These are phyloP conservation scores for Lymantria monacha DNA, from an alignment of 2,888 invertebrate species.

Conservation along the genomic window DNA sequence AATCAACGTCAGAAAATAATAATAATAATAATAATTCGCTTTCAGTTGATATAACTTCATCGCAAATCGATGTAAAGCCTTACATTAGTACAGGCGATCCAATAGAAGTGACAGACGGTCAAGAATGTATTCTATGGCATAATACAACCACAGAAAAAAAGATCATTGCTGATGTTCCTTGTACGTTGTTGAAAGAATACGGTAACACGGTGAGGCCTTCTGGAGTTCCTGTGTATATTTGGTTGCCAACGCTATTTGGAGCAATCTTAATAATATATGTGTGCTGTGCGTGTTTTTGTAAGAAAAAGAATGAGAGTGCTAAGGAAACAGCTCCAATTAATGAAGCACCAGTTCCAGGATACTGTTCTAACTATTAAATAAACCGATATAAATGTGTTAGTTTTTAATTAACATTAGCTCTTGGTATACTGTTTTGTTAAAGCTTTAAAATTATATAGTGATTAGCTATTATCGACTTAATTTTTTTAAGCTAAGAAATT, in stretches of 20 bases:
- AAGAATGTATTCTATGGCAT: constrained; percentile 69
- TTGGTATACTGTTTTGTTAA: neutral
- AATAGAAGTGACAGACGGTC: constrained; percentile 51
- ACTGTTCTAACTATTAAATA: constrained; percentile 48
- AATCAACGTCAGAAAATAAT: constrained; percentile 33
- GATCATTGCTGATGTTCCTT: constrained; percentile 57
- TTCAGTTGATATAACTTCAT: constrained; percentile 57
- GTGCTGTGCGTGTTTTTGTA: constrained; percentile 54
- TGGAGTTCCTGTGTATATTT: constrained; percentile 65
- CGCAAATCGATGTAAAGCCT: constrained; percentile 54
- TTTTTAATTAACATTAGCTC: neutral
- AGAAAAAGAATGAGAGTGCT: constrained; percentile 39
- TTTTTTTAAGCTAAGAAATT: too few species aligned
- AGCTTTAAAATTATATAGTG: too few species aligned
- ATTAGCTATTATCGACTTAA: too few species aligned
- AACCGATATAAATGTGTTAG: neutral
- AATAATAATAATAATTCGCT: constrained; percentile 32
- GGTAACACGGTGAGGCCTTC: constrained; percentile 61
- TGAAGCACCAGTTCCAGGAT: constrained; percentile 43
- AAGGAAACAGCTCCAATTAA: constrained; percentile 55
- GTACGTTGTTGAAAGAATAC: constrained; percentile 61
- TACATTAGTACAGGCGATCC: constrained; percentile 45
- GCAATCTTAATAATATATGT: constrained; percentile 50
- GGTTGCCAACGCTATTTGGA: constrained; percentile 60
- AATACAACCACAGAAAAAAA: constrained; percentile 56